A percentile compares a stretch with the other conserved stretches of the same genome.
These are phyloP conservation scores for Hylomyscus alleni DNA, from an alignment of 2,797 vertebrate genomes.

Conservation along the genomic window DNA sequence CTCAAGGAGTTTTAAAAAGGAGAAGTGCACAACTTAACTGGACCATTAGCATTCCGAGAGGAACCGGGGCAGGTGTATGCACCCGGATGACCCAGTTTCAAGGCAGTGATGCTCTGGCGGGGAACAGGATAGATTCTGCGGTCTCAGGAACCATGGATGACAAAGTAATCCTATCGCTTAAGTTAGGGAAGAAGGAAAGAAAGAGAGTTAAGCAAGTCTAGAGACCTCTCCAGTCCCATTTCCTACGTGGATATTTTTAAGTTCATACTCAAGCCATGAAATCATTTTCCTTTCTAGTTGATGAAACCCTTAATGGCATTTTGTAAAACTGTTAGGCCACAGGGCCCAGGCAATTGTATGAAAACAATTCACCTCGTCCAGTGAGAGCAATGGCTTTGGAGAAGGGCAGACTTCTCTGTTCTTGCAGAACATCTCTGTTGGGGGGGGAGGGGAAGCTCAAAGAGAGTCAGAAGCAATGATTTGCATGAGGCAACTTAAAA, in stretches of 20 bases:
- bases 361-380: conserved; percentile 73
- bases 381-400: conserved; percentile 29
- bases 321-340: conserved; percentile 59
- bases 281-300: conserved; percentile 64
- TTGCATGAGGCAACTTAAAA: not conserved
- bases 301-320: conserved; percentile 59
- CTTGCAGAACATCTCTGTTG: not conserved
- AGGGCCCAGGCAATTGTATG: conserved; percentile 45
- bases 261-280: conserved; percentile 25
- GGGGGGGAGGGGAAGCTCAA: not conserved
- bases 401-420: conserved; percentile 19
- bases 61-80: not conserved
- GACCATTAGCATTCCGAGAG: not conserved
- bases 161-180: not conserved
- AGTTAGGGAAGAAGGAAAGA: not conserved
- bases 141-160: conserved; percentile 49
- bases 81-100: not conserved
- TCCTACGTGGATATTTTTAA: conserved; percentile 56
- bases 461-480: conserved; percentile 51
- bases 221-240: conserved; percentile 3
- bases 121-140: not conserved
- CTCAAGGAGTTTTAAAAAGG: conserved; percentile 12
- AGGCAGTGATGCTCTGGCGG: not conserved
- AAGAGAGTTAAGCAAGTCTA: not conserved
- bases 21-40: not conserved